A percentile compares a stretch with the other conserved stretches of the same genome.
Conservation (phyloP, 2,113 vertebrate genomes). For the Erythrolamprus reginae region DNA sequence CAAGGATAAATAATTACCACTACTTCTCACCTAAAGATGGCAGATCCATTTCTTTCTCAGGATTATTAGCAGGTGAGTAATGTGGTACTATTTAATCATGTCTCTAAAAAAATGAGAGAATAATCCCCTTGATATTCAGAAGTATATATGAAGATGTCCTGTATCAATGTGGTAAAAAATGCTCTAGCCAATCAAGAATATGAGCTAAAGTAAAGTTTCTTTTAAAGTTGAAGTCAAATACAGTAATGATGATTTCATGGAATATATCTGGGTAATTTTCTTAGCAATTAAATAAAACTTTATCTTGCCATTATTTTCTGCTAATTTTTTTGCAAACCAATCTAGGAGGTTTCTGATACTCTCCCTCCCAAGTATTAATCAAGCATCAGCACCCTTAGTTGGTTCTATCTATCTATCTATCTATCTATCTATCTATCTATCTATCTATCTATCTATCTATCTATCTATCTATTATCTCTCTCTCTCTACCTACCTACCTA, state of each 20-base stretch:
- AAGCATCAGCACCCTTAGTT: not conserved
- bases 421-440: too few relatives aligned
- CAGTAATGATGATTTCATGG: not conserved
- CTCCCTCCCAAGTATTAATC: not conserved
- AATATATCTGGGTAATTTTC: not conserved
- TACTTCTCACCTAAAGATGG: slow-evolving; percentile 38
- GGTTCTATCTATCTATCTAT: too few relatives aligned
- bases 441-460: too few relatives aligned
- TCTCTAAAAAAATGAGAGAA: not conserved
- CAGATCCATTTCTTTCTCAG: slow-evolving; percentile 57
- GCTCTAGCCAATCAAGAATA: not conserved
- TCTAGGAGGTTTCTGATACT: not conserved
- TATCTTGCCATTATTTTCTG: not conserved
- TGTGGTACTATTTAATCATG: fast-evolving
- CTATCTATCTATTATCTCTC: too few relatives aligned
- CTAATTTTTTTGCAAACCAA: not conserved
- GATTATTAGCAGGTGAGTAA: slow-evolving; percentile 61
- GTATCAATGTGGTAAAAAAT: not conserved
- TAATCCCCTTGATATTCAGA: not conserved
- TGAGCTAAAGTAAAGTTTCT: not conserved
- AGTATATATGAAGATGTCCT: not conserved
- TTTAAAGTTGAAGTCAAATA: not conserved
- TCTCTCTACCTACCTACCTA: too few relatives aligned
- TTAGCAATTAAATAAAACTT: not conserved
- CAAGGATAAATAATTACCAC: slow-evolving; percentile 58